Conservation (phyloP, 2,888 invertebrate species). For the Schizotus pectinicornis region DNA sequence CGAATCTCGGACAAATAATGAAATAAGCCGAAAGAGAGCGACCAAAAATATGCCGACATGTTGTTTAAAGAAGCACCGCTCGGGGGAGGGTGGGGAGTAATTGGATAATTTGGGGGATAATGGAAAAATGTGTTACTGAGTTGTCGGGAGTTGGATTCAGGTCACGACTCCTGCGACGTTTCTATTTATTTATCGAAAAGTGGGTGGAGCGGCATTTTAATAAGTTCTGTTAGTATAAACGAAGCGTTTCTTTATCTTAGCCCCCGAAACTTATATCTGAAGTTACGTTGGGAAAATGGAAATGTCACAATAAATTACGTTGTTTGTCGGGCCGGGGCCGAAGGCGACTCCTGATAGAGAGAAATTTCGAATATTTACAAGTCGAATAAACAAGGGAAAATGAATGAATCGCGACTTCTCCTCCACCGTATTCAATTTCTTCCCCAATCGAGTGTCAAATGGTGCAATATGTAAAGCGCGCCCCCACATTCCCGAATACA, state of each 20-base stretch:
- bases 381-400: conserved; percentile 33
- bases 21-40: too few relatives aligned
- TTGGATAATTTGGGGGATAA: conserved; percentile 11
- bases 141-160: conserved; percentile 16
- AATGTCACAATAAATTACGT: conserved; percentile 49
- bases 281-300: conserved; percentile 45
- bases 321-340: conserved; percentile 40
- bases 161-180: conserved; percentile 10
- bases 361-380: conserved; percentile 37
- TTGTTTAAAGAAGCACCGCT: too few relatives aligned
- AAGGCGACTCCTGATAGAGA: conserved; percentile 33
- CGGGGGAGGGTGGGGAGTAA: too few relatives aligned
- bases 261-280: conserved; percentile 22
- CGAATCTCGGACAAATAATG: too few relatives aligned
- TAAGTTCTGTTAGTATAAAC: conserved; percentile 15
- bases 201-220: conserved; percentile 17
- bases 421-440: conserved; percentile 9
- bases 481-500: background rate
- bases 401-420: background rate
- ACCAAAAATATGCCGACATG: too few relatives aligned
- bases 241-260: conserved; percentile 18
- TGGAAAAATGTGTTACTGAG: background rate
- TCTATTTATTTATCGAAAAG: conserved; percentile 12
- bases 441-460: conserved; percentile 5
- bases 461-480: too few relatives aligned